These are phyloP conservation scores for Polydrusus tereticollis DNA, from an alignment of 2,888 invertebrate genomes.

Conservation along the genomic window DNA sequence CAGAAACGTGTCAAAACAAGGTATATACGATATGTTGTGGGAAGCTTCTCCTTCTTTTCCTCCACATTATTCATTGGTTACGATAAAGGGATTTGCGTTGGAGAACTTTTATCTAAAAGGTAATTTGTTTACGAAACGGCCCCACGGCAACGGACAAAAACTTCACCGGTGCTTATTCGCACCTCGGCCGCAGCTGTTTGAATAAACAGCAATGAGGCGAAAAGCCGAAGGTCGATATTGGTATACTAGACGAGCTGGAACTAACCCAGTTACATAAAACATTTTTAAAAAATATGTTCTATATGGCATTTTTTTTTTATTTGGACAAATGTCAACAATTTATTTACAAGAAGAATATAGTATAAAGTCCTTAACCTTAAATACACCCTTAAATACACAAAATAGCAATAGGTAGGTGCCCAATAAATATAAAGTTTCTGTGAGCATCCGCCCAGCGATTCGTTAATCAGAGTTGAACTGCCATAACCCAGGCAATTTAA, in stretches of 20 bases:
- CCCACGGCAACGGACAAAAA: slow-evolving; percentile 60
- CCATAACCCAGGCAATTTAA: too few species aligned
- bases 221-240: slow-evolving; percentile 60
- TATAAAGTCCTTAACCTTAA: too few species aligned
- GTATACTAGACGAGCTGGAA: slow-evolving; percentile 44
- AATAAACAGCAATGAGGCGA: slow-evolving; percentile 64
- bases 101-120: slow-evolving; percentile 66
- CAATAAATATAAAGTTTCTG: too few species aligned
- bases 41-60: slow-evolving; percentile 33
- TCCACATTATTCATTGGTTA: slow-evolving; percentile 65
- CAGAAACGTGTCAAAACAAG: slow-evolving; percentile 42
- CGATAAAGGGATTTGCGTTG: slow-evolving; percentile 66
- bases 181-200: slow-evolving; percentile 59
- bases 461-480: too few species aligned
- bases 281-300: too few species aligned
- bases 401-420: too few species aligned
- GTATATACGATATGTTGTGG: slow-evolving; percentile 31
- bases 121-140: slow-evolving; percentile 68
- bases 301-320: too few species aligned
- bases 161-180: slow-evolving; percentile 62
- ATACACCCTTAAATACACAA: too few species aligned
- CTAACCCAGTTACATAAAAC: too few species aligned
- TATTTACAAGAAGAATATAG: too few species aligned
- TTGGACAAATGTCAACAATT: too few species aligned
- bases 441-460: too few species aligned